Evolutionary conservation across 1,140 invertebrate genomes (phyloP), one percentile per base, ranked within the genome.

Genomic region (Bilobella aurantiaca): DNA sequence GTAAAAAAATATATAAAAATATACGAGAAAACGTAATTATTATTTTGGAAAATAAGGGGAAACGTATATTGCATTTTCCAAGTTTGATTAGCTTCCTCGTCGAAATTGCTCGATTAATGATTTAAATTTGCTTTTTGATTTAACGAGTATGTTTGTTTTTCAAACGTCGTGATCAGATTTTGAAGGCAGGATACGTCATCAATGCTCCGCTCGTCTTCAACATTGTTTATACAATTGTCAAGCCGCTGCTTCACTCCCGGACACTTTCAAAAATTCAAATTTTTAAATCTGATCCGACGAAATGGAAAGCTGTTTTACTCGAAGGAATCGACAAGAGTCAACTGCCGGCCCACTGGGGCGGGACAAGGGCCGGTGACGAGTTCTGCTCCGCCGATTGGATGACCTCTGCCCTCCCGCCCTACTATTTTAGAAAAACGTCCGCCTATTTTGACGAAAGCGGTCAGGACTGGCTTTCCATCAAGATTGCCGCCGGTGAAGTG

Each of bases 141-240:
- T n/a, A n/a, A n/a, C n/a, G n/a, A n/a, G n/a, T n/a, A n/a, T n/a
- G n/a, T n/a, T 56, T 56, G 8, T n/a, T 56, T 12, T 56, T 14
- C 23, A 5, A 21, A 12, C 25, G 8, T 25, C 53, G 8, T 53
- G 21, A n/a, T n/a, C 21, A 53, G 49, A 53, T 53, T 16, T 59
- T 67, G 1, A 67, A 67, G 32, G 65, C 65, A 5, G 49, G 47
- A 31, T 67, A 28, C 31, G 65, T 67, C 21, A 63, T 67, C 23
- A 67, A 67, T 58, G 63, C 63, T 34, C 49, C 49, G 32, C 58
- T 34, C 27, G 21, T 58, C n/a, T 68, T 67, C 49, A 42, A 67
- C 21, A 5, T 67, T 1, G 23, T 67, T 2, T 63, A 34, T 29
- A 28, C 25, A 8, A 8, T 67, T 2, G 30, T 67, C 12, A 67